Base-by-base conservation (phyloP, 2,113 vertebrate species). In the Passer domesticus region DNA sequence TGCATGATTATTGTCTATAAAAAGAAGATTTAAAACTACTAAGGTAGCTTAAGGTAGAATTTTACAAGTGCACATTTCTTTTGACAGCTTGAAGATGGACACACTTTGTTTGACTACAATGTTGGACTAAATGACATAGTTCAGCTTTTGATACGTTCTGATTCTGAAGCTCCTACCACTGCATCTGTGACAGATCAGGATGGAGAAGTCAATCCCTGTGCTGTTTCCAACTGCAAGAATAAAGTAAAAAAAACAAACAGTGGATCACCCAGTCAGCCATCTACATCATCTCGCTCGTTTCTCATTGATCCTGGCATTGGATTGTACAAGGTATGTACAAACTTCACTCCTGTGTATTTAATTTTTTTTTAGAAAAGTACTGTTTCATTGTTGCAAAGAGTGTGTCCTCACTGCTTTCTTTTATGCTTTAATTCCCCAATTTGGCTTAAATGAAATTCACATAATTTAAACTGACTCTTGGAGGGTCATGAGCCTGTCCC, bases 51-150 rank as follows among this genome's bases (percentile, higher is more conserved):
- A 76, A 30, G 18, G 14, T 37, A 30, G 50, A 74, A 30, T 63
- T 90, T 95, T 83, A 91, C 39, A 93, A 78, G 18, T 85, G 15
- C 70, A 24, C 24, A 4, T 91, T 96, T 97, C 83, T 96, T 94
- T 97, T 95, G 62, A 83, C 95, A 99, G 99, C 98, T 99, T 98
- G 99, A 99, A 98, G 99, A 99, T 98, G 99, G 99, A 95, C 99
- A 99, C 95, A 99, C 99, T 52, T 98, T 99, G 90, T 99, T 99
- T 97, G 99, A 99, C 97, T 99, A 99, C 96, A 98, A 99, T 92
- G 99, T 99, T 94, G 99, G 99, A 94, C 98, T 99, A 92, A 99
- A 99, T 91, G 99, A 99, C 97, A 99, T 99, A 93, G 98, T 99
- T 96, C 99, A 99, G 97, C 98, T 99, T 93, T 98, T 99, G 88